A percentile compares a stretch with the other conserved stretches of the same genome.
Evolutionary conservation across 2,888 invertebrate species (phyloP).

Genomic region (Andrena haemorrhoa): DNA sequence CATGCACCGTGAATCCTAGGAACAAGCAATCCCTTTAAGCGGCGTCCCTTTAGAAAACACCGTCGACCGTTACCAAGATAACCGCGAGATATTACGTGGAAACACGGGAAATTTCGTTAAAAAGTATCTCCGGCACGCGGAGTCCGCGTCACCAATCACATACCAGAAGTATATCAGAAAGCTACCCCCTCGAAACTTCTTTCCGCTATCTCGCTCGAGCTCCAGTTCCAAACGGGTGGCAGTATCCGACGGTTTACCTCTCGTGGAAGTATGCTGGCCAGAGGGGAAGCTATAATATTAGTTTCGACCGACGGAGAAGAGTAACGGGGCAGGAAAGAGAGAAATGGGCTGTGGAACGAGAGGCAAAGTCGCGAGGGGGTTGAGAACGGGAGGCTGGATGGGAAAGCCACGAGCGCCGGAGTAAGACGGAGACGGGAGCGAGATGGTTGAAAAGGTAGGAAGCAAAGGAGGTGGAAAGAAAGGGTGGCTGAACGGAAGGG

Average conservation of each 20-base stretch:
- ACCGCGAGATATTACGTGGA: conserved; percentile 11
- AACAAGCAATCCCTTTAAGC: not conserved
- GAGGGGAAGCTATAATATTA: conserved; percentile 67
- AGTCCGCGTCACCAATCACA: conserved; percentile 42
- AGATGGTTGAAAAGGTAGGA: not conserved
- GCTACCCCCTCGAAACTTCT: conserved; percentile 47
- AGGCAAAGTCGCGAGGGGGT: not conserved
- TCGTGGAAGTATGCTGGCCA: conserved; percentile 49
- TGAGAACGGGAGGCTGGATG: not conserved
- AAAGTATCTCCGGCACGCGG: conserved; percentile 7
- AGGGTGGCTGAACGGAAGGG: conserved; percentile 28
- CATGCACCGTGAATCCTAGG: not conserved
- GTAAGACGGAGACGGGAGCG: not conserved
- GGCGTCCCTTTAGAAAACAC: not conserved
- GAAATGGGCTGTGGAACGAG: conserved; percentile 6
- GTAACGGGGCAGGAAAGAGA: not conserved
- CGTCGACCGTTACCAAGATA: conserved; percentile 13
- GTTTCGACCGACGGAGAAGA: conserved; percentile 43
- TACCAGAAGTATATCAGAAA: conserved; percentile 37
- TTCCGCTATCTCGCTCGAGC: conserved; percentile 34
- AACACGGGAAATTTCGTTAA: conserved; percentile 25
- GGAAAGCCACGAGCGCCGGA: not conserved
- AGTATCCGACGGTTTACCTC: conserved; percentile 50
- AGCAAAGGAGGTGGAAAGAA: conserved; percentile 40
- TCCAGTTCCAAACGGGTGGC: conserved; percentile 25